A percentile compares a stretch with the other conserved stretches of the same genome.
These are phyloP conservation scores for Microcebus griseorufus DNA, from an alignment of 2,113 vertebrate genomes.

Conservation along the genomic window DNA sequence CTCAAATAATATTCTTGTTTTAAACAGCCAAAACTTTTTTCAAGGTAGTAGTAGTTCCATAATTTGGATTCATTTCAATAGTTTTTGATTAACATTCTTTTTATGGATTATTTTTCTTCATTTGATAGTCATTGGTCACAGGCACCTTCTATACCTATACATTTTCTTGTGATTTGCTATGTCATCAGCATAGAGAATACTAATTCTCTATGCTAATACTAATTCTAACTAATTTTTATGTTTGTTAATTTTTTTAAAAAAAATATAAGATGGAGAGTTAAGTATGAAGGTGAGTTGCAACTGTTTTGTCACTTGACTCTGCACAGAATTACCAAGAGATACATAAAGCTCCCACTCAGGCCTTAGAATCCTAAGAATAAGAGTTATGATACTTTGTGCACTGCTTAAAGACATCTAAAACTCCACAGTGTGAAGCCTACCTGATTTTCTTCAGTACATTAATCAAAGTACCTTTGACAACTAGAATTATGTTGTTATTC, in stretches of 20 bases:
- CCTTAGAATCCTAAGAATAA: background rate
- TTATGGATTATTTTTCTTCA: background rate
- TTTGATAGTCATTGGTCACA: background rate
- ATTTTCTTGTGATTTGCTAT: background rate
- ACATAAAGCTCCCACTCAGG: conserved; percentile 22
- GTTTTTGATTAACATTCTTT: background rate
- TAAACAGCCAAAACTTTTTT: background rate
- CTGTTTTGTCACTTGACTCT: background rate
- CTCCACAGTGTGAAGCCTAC: conserved; percentile 21
- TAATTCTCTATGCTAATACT: no score
- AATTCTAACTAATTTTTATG: background rate
- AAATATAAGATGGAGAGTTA: background rate
- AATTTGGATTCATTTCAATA: background rate
- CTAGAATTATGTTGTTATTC: conserved; percentile 64
- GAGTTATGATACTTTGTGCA: background rate
- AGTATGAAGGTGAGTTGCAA: background rate
- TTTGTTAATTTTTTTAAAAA: background rate
- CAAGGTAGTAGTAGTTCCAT: background rate
- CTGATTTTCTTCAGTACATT: conserved; percentile 69
- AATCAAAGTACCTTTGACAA: conserved; percentile 66
- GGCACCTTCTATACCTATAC: accelerated
- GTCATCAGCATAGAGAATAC: background rate
- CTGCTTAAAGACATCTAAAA: conserved; percentile 41
- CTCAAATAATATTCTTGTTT: background rate
- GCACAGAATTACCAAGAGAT: conserved; percentile 16